Evolutionary conservation across 2,797 vertebrate species (phyloP), one percentile per base, ranked within the genome.

Genomic region (Xyrichtys novacula): DNA sequence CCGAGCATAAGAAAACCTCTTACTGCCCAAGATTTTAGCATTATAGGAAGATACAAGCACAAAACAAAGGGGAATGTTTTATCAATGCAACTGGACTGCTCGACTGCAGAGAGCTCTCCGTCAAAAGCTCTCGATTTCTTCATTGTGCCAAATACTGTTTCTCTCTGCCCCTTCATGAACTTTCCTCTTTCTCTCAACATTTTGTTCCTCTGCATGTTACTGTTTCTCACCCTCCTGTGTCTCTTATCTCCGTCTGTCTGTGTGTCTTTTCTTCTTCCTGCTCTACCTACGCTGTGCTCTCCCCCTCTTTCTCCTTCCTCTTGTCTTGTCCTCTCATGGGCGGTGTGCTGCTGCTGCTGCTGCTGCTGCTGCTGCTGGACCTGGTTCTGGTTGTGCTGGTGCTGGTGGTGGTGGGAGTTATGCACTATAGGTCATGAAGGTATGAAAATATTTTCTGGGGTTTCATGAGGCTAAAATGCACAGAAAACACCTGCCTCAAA

Each of bases 401-500:
- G 68, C 80, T 86, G 86, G 85, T 86, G 84, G 78, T 83, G 85
- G 89, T 76, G 83, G 87, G 87, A 90, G 89, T 89, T 92, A 93
- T 91, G 91, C 91, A 91, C 91, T 91, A 89, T 78, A 85, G 88
- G 90, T 92, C 85, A 76, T 74, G 75, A 89, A 89, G 86, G 86
- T 89, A 83, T 71, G 72, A 85, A 91, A 89, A 91, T 82, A 84
- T 91, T 90, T 80, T 83, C 67, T 86, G 80, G 80, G 86, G 81
- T 84, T 89, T 89, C 86, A 91, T 83, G 81, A 85, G 88, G 81
- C 85, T 83, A 85, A 89, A 91, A 90, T 88, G 90, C 89, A 90
- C 91, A 92, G 90, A 92, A 84, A 87, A 89, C 90, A 92, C 90
- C 89, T 89, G 88, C 90, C 89, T 91, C 88, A 85, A 74, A 91